phyloP scores from a whole-genome alignment of 2,888 invertebrate species.

The Dasysyrphus albostriatus region DNA sequence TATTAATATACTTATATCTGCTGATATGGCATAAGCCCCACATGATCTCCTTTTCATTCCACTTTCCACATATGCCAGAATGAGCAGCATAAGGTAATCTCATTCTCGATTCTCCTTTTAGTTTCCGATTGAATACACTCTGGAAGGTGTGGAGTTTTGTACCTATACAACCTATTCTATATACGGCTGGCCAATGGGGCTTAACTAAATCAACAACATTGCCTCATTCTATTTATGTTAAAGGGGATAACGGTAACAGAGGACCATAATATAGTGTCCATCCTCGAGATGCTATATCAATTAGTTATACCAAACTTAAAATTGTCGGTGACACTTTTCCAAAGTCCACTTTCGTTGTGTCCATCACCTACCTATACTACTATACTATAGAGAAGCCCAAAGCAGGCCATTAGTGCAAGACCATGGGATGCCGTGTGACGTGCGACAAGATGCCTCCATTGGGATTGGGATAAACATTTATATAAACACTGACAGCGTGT shows the following conservation, averaged over 20 bases:
- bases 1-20: background rate
- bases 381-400: background rate
- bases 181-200: background rate
- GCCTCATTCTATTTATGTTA: conserved; percentile 14
- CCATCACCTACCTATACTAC: conserved; percentile 5
- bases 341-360: conserved; percentile 51
- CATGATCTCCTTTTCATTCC: background rate
- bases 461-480: conserved; percentile 64
- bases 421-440: conserved; percentile 16
- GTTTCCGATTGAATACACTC: conserved; percentile 46
- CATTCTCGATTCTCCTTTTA: background rate
- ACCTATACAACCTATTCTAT: background rate
- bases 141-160: conserved; percentile 12
- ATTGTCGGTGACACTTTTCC: conserved; percentile 59
- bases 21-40: conserved; percentile 16
- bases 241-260: conserved; percentile 15
- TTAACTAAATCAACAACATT: conserved; percentile 24
- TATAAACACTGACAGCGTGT: conserved; percentile 55
- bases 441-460: conserved; percentile 53
- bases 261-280: background rate
- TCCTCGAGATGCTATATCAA: conserved; percentile 37
- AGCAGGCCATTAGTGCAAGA: conserved; percentile 46
- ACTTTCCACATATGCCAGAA: background rate
- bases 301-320: conserved; percentile 54
- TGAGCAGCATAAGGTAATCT: background rate